Base-by-base conservation (phyloP, 2,888 invertebrate genomes). In the Leptinotarsa tumamoca region DNA sequence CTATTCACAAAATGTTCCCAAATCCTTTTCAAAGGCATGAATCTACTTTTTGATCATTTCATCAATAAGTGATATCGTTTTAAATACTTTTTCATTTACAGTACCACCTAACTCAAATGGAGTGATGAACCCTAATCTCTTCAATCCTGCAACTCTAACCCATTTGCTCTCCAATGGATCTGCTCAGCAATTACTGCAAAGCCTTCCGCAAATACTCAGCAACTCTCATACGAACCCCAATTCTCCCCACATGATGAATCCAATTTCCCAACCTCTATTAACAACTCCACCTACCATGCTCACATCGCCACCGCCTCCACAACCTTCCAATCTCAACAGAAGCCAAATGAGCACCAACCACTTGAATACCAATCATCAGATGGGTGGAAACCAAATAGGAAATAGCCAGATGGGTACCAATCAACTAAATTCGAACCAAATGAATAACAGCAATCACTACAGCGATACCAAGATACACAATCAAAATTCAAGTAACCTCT, bases 131-230 rank as follows among this genome's bases (percentile, higher is more conserved):
- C 91, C 93, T 80, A 93, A 93, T 79, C 89, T 95, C 79, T 88
- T 95, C 69, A 95, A 94, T 83, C 92, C 92, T 17, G 89, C 91
- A 23, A 91, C 93, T 14, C 84, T 94, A 83, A 93, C 94, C 72
- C 95, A 95, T 88, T 91, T 95, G 70, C 90, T 95, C 79, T 91
- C 94, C 58, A 94, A 93, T 84, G 93, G 92, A 63, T 90, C 92
- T 81, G 95, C 95, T 85, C 95, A 95, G 85, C 84, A 82, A 71
- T 87, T 95, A 77, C 89, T 95, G 23, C 94, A 94, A 85, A 94
- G 94, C 4, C 89, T 95, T 85, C 94, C 94, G 43, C 94, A 94
- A 86, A 91, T 94, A 83, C 84, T 88, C 79, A 86, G 81, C 72
- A 86, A 83, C 68, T 82, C 79, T 2, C 86, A 86, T 76, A 72